Percentiles rank a stretch among this genome's conserved stretches.
phyloP scores from a whole-genome alignment of 2,797 vertebrate genomes.

The Urosaurus nigricauda region DNA sequence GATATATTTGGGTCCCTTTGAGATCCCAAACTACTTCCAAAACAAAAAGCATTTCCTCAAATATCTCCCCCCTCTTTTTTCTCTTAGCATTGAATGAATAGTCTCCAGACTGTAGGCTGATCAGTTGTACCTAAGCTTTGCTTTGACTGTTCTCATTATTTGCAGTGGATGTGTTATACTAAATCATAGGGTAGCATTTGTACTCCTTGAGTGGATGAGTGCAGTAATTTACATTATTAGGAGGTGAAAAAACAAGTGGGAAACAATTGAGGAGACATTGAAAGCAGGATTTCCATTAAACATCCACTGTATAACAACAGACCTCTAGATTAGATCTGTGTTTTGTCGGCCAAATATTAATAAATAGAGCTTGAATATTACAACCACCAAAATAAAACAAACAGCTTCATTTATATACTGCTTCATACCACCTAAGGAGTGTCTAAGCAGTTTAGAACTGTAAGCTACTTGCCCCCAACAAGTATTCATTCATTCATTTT shows the following conservation, averaged over 20 bases:
- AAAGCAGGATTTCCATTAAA: constrained; percentile 4
- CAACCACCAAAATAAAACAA: not conserved
- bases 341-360: not conserved
- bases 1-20: constrained; percentile 63
- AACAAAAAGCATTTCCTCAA: constrained; percentile 65
- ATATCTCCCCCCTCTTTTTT: not conserved
- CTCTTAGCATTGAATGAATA: constrained; percentile 57
- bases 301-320: not conserved
- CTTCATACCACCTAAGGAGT: no score
- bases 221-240: constrained; percentile 31
- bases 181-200: constrained; percentile 60
- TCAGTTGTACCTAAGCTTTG: constrained; percentile 53
- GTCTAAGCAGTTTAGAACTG: no score
- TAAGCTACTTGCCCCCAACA: no score
- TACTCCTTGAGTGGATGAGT: constrained; percentile 29
- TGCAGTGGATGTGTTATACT: constrained; percentile 56
- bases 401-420: no score
- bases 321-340: not conserved
- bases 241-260: constrained; percentile 24
- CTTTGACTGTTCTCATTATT: constrained; percentile 63
- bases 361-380: not conserved
- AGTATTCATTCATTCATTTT: no score
- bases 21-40: constrained; percentile 63
- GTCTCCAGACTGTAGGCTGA: constrained; percentile 42
- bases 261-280: constrained; percentile 12